Evolutionary conservation across 2,113 vertebrate species (phyloP).

Genomic region (Strigops habroptila): DNA sequence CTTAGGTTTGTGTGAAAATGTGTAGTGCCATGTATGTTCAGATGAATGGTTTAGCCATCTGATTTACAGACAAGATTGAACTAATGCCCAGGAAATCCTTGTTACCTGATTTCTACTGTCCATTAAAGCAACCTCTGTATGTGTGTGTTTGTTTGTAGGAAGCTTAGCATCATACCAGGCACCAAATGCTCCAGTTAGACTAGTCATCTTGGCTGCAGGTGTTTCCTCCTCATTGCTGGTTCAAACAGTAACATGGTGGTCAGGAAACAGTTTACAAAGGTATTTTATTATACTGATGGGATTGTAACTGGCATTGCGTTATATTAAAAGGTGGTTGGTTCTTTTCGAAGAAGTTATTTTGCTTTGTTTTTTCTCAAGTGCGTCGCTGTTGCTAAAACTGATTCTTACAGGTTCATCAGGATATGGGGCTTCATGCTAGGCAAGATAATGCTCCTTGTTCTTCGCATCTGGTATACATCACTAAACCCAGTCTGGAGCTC

Average conservation of each 20-base stretch:
- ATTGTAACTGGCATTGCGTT: neutral
- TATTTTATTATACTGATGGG: neutral
- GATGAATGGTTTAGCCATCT: neutral
- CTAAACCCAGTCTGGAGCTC: constrained; percentile 74
- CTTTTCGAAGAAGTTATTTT: neutral
- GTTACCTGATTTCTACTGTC: neutral
- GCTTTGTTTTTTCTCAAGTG: neutral
- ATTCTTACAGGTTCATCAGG: constrained; percentile 65
- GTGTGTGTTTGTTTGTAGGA: constrained; percentile 48
- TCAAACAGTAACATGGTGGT: constrained; percentile 74
- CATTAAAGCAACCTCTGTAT: neutral
- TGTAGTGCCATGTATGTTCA: neutral
- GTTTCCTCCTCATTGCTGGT: constrained; percentile 70
- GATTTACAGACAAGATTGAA: neutral
- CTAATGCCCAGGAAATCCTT: neutral
- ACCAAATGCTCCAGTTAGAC: constrained; percentile 58
- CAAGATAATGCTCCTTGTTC: constrained; percentile 70
- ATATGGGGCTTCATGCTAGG: constrained; percentile 77
- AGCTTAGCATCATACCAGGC: constrained; percentile 70
- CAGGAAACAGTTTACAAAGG: constrained; percentile 73
- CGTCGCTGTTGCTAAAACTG: neutral
- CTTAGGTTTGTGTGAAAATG: neutral
- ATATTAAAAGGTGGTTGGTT: neutral
- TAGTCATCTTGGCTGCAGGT: constrained; percentile 61
- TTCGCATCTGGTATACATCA: constrained; percentile 75